Evolutionary conservation across 2,797 vertebrate species (phyloP), one percentile per base, ranked within the genome.

Genomic region (Notamacropus eugenii): DNA sequence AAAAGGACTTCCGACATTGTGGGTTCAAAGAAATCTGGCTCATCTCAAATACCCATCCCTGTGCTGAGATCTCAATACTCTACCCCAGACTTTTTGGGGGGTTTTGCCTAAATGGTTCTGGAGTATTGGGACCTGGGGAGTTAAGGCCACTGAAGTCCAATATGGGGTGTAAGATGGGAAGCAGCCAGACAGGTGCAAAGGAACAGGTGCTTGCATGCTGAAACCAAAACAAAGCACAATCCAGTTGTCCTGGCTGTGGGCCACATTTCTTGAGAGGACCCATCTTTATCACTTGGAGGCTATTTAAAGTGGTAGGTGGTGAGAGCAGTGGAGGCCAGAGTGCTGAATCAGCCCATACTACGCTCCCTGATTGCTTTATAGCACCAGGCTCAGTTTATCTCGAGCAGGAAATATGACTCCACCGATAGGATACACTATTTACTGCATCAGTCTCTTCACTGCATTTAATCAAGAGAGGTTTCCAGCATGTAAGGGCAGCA

Each of bases 391-490:
- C 59, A 91, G 94, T 95, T 98, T 98, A 97, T 98, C 96, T 98
- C 90, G 59, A 91, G 52, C 91, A 98, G 95, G 95, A 98, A 97
- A 97, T 98, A 97, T 94, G 97, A 97, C 90, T 95, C 93, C 82
- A 96, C 95, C 0, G 93, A 97, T 97, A 97, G 97, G 97, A 95
- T 95, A 97, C 94, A 94, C 97, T 97, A 97, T 98, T 98, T 97
- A 98, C 97, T 97, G 52, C 94, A 95, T 97, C 96, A 93, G 96
- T 95, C 97, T 97, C 96, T 96, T 59, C n/a, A 55, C 92, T 97
- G 95, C 95, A 91, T 96, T 98, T 98, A 97, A 98, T 98, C 98
- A 98, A 98, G 95, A 91, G 22, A 28, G 95, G 91, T 97, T 96
- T 67, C 94, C 94, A 96, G 96, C 82, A 95, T 92, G 95, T 52